phyloP scores from a whole-genome alignment of 2,888 invertebrate genomes.

The Agonum fuliginosum region DNA sequence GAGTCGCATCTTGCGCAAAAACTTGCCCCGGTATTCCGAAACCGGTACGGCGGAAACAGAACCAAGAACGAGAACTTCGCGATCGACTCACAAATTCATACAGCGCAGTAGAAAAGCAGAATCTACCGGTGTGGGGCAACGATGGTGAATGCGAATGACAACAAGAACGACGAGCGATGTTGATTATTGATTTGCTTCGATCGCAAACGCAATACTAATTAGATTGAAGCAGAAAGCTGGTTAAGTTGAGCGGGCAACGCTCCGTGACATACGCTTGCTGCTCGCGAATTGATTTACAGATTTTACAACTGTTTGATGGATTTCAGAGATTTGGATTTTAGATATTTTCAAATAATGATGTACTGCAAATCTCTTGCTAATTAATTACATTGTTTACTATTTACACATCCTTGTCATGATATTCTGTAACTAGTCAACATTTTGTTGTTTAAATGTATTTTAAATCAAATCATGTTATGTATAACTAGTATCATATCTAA shows the following conservation, averaged over 20 bases:
- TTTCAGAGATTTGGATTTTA: not conserved
- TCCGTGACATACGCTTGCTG: slow-evolving; percentile 21
- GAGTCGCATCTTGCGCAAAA: slow-evolving; percentile 29
- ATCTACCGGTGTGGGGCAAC: not conserved
- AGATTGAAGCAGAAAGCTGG: slow-evolving; percentile 1
- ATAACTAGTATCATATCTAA: too few relatives aligned
- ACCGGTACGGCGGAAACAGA: slow-evolving; percentile 48
- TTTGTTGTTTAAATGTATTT: too few relatives aligned
- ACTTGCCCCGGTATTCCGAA: slow-evolving; percentile 46
- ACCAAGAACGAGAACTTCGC: not conserved
- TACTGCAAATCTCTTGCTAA: too few relatives aligned
- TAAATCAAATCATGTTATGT: too few relatives aligned
- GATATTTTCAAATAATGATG: too few relatives aligned
- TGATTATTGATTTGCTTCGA: slow-evolving; percentile 52
- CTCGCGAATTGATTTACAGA: not conserved
- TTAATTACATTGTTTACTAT: too few relatives aligned
- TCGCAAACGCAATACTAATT: slow-evolving; percentile 53
- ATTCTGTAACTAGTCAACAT: too few relatives aligned
- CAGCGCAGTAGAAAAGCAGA: slow-evolving; percentile 23
- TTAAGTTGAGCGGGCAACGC: slow-evolving; percentile 6
- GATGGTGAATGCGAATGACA: slow-evolving; percentile 15
- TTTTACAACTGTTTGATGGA: slow-evolving; percentile 1
- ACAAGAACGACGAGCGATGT: not conserved
- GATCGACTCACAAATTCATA: slow-evolving; percentile 43
- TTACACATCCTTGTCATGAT: too few relatives aligned